Base-by-base conservation (phyloP, 2,888 invertebrate species). In the Leistus spinibarbis region DNA sequence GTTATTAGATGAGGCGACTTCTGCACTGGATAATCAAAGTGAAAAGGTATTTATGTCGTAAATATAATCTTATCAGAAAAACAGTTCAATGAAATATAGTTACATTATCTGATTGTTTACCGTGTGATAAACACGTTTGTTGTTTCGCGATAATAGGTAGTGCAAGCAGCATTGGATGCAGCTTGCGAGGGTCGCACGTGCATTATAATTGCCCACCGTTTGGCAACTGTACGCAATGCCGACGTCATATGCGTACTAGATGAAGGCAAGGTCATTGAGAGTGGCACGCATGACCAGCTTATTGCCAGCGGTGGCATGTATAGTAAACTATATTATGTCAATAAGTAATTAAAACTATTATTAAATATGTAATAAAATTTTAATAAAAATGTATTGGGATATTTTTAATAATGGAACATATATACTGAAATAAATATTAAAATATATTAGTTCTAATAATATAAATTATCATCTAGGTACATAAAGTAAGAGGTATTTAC, bases 1-100 rank as follows among this genome's bases (percentile, higher is more conserved):
- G 22, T 86, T 95, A 1, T 83, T 95, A 17, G 96, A 97, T 80
- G 96, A 97, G 85, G 96, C 96, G 0, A 97, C 97, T 0, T 95
- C 95, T 0, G 96, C 96, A 0, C 87, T 96, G 17, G 96, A 96
- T 82, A 93, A 93, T 0, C 90, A 92, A 22, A 95, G 95, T 77
- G 97, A 97, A 86, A 68, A 75, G 75, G 75, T 60, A 60, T 60
- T 40, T n/a, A n/a, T n/a, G n/a, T n/a, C n/a, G n/a, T n/a, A n/a
- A n/a, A n/a, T n/a, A n/a, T n/a, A n/a, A n/a, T n/a, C n/a, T n/a
- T n/a, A n/a, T n/a, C n/a, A n/a, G n/a, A n/a, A n/a, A n/a, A n/a
- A n/a, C n/a, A n/a, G n/a, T n/a, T n/a, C n/a, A n/a, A n/a, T n/a
- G n/a, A n/a, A n/a, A n/a, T n/a, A n/a, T n/a, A n/a, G n/a, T n/a